phyloP scores from a whole-genome alignment of 2,888 invertebrate genomes.

The Rotaria sp. region DNA sequence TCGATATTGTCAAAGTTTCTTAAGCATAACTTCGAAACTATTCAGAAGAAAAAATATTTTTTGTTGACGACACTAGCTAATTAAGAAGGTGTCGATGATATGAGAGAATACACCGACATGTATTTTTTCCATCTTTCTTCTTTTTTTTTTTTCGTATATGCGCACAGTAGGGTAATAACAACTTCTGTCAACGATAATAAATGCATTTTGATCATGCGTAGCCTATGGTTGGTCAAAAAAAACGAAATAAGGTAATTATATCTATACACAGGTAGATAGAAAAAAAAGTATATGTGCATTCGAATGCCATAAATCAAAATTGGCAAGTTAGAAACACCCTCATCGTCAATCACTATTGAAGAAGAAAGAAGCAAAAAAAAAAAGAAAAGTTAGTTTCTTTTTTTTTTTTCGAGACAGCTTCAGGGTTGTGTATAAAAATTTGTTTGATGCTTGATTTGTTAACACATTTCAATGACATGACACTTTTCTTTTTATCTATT shows the following conservation, averaged over 20 bases:
- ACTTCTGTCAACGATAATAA: slow-evolving; percentile 19
- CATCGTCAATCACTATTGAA: background rate
- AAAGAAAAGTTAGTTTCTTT: background rate
- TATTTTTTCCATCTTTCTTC: background rate
- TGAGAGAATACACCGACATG: background rate
- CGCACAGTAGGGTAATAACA: background rate
- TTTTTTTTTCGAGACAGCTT: background rate
- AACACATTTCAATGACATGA: background rate
- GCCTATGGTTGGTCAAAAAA: background rate
- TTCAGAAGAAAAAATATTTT: too few species aligned
- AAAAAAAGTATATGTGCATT: background rate
- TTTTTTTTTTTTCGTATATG: background rate
- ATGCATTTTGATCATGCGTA: slow-evolving; percentile 9
- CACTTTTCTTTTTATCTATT: background rate
- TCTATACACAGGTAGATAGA: background rate
- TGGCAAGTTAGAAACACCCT: background rate
- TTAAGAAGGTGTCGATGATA: too few species aligned
- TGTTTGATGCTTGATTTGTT: background rate
- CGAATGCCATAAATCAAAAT: background rate
- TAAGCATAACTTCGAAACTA: too few species aligned
- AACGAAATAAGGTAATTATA: slow-evolving; percentile 19
- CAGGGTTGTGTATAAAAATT: background rate
- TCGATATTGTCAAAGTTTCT: too few species aligned
- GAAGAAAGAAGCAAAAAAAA: background rate
- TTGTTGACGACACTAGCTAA: too few species aligned